A percentile compares a stretch with the other conserved stretches of the same genome.
These are phyloP conservation scores for Anastatus disparis DNA, from an alignment of 1,140 invertebrate genomes.

Conservation along the genomic window DNA sequence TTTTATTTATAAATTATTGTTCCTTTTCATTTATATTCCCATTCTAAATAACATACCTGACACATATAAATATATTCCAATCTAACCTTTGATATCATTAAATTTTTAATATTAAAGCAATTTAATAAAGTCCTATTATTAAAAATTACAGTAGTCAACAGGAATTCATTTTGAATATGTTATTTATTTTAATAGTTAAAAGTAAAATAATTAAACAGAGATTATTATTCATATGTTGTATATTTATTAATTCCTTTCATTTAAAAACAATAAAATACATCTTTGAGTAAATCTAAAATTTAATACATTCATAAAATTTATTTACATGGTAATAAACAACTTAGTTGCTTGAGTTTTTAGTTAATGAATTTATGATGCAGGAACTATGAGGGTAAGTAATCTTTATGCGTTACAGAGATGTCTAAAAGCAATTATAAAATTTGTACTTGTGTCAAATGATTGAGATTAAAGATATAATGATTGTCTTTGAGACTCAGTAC, in stretches of 20 bases:
- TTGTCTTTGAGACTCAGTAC: slow-evolving; percentile 4
- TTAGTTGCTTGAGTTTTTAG: not conserved
- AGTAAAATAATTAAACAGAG: too few species aligned
- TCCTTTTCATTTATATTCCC: too few species aligned
- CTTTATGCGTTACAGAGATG: slow-evolving; percentile 1
- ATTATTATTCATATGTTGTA: not conserved
- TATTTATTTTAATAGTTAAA: too few species aligned
- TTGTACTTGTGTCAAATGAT: slow-evolving; percentile 7
- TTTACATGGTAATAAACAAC: slow-evolving; percentile 3
- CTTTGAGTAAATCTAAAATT: not conserved
- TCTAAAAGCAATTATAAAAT: not conserved
- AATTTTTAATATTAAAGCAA: not conserved
- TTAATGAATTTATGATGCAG: slow-evolving; percentile 3
- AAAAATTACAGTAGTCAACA: too few species aligned
- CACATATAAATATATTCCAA: too few species aligned
- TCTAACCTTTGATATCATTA: too few species aligned
- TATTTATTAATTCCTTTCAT: slow-evolving; percentile 1
- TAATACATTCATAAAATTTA: not conserved
- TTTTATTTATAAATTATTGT: too few species aligned
- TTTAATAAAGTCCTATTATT: too few species aligned
- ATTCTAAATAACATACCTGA: too few species aligned
- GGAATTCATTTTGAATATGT: too few species aligned
- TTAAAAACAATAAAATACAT: slow-evolving; percentile 6
- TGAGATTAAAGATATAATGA: too few species aligned
- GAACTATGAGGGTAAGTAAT: slow-evolving; percentile 12